Base-by-base conservation (phyloP, 1,140 invertebrate species). In the Palaemon carinicauda region DNA sequence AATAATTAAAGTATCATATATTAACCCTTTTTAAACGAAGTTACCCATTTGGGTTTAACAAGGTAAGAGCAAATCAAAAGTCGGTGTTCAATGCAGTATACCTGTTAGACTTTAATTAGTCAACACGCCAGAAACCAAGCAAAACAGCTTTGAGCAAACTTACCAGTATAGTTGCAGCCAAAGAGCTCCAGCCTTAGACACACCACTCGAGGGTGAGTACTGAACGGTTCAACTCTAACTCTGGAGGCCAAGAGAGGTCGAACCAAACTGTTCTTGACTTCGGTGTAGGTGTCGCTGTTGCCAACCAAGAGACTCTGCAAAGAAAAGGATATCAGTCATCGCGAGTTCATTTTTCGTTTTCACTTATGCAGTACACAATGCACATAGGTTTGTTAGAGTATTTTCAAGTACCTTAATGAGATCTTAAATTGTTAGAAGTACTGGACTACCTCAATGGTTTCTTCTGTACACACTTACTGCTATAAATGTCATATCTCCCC, bases 111-210 rank as follows among this genome's bases (percentile, higher is more conserved):
- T 17, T 3, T 3, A 15, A 12, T 3, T 29, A 3, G 0, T 69
- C 21, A 12, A 10, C 21, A 5, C 17, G 21, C 17, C 3, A 1
- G 4, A 17, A 10, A 1, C 5, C 60, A 7, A 24, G n/a, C n/a
- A n/a, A n/a, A n/a, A n/a, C 3, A 27, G 10, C n/a, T 17, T 29
- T 27, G n/a, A 12, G n/a, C 29, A 12, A 1, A 95, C 95, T 94
- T 94, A 96, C 96, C 95, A 93, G 94, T 94, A 95, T 96, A 96
- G 65, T 93, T 93, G 91, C 96, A 97, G 87, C 96, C 96, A 90
- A 96, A 96, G 82, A 98, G 92, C 92, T 98, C 97, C 12, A 97
- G 96, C 88, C 97, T 92, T 94, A 98, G 95, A 92, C 97, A 98
- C n/a, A 98, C 96, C 0, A 97, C 98, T 75, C 97, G 93, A 50